Evolutionary conservation across 1,140 invertebrate species (phyloP), one percentile per base, ranked within the genome.

Genomic region (Procambarus clarkii): DNA sequence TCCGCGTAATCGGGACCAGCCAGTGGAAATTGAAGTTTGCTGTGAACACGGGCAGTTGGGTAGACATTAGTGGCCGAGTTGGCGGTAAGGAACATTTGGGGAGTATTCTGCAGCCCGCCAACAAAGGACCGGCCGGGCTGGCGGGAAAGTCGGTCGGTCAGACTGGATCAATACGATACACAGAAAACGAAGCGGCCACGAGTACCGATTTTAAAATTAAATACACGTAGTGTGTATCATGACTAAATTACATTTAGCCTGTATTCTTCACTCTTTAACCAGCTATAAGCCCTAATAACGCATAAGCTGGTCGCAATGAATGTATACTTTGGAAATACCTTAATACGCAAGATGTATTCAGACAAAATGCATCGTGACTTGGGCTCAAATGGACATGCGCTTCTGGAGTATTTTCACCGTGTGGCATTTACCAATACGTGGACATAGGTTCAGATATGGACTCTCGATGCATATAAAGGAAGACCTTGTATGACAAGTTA

Each of bases 101-200:
- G 45, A 13, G 15, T 64, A 21, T 64, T 18, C 13, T 21, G 60
- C 15, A 4, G 18, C 60, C 81, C 81, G 34, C 81, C 69, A 69
- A 83, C 81, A 83, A 83, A 83, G 81, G 81, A 7, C n/a, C 13
- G 80, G 80, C 9, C 48, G 2, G 80, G 18, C 54, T 24, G 11
- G 58, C n/a, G 60, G 80, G 81, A 83, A 83, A 83, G 81, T 83
- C 58, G 81, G 81, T 83, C 81, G 81, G 58, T 44, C 5, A 64
- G 34, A n/a, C 3, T 1, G 24, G 81, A 83, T 83, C 81, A 83
- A 83, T 83, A 83, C 81, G 18, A 45, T 44, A 83, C 58, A 83
- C 4, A 83, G 81, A 83, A 83, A 83, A 83, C 81, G 81, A 45
- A 18, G 81, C 13, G 8, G 78, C 18, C 46, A 46, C n/a, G 34